Evolutionary conservation across 2,113 vertebrate genomes (phyloP), one percentile per base, ranked within the genome.

Genomic region (Triplophysa tibetana): DNA sequence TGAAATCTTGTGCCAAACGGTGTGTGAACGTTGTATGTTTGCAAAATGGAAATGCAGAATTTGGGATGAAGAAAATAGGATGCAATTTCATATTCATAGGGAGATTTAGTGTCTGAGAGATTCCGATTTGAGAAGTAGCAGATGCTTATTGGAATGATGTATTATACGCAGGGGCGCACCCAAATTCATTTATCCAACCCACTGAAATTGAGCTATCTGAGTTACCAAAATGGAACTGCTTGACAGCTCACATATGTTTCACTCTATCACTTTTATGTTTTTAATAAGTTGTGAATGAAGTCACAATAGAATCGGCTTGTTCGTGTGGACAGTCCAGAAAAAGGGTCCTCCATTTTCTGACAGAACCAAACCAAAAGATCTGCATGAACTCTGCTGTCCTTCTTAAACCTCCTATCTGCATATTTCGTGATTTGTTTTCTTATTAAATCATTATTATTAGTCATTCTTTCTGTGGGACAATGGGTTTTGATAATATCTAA

Each of bases 1-100:
- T 89, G 84, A 83, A 16, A 75, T 87, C 66, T 84, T 85, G 81
- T 82, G 88, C 81, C 84, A 70, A 72, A 67, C 84, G 82, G 23
- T 43, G 48, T 78, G 58, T 82, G 29, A 77, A 24, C 48, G 48
- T 61, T 1, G 4, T 72, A 72, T 82, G 82, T 77, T 73, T 29
- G 54, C 29, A 80, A 69, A 60, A 75, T 83, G 78, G 78, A 50
- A 75, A 79, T 66, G 56, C 69, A 58, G 70, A 60, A 70, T 29
- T 78, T 21, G 50, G 75, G 50, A 50, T 62, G 73, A 56, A 41
- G n/a, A 67, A 81, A 83, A 77, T 70, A 56, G 61, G 64, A 80
- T 66, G 66, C 63, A 75, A 84, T 81, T 83, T 68, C 66, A 79
- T 79, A 86, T 81, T 82, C 75, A 82, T 84, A 23, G 81, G 60